These are phyloP conservation scores for Euglossa dilemma DNA, from an alignment of 1,140 invertebrate species.

Conservation along the genomic window DNA sequence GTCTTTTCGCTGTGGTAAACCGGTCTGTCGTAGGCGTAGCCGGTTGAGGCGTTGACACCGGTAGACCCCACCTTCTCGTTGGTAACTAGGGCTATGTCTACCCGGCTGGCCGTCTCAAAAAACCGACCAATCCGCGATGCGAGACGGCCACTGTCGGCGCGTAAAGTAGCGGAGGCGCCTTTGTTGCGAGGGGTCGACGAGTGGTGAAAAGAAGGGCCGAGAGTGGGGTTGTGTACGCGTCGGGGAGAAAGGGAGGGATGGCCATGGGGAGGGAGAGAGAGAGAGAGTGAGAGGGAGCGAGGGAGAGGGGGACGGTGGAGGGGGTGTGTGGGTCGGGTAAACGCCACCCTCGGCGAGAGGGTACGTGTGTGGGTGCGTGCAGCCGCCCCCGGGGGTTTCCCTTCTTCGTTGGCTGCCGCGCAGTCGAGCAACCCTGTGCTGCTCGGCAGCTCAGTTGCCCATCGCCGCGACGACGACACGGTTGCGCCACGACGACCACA, in stretches of 20 bases:
- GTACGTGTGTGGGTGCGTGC: constrained; percentile 59
- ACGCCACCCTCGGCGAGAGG: constrained; percentile 55
- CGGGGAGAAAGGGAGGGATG: constrained; percentile 31
- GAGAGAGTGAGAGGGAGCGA: not conserved
- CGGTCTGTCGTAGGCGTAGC: constrained; percentile 77
- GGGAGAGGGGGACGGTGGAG: not conserved
- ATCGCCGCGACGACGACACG: constrained; percentile 81
- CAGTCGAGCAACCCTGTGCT: constrained; percentile 78
- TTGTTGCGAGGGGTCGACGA: constrained; percentile 59
- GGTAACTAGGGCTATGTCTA: constrained; percentile 82
- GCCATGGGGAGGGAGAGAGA: not conserved
- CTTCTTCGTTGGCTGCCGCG: constrained; percentile 67
- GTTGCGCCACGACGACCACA: constrained; percentile 68
- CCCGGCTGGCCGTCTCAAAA: constrained; percentile 78
- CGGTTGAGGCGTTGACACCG: constrained; percentile 74
- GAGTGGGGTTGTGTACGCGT: constrained; percentile 39
- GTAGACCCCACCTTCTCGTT: constrained; percentile 73
- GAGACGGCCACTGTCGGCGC: constrained; percentile 81
- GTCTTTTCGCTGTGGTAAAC: constrained; percentile 73
- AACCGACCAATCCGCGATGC: constrained; percentile 82
- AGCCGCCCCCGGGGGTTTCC: constrained; percentile 75
- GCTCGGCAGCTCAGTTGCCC: constrained; percentile 79
- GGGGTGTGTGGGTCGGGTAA: constrained; percentile 51
- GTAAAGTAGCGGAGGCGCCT: constrained; percentile 77
- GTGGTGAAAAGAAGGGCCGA: constrained; percentile 48